phyloP scores from a whole-genome alignment of 2,113 vertebrate species.

The Ciconia stormi region DNA sequence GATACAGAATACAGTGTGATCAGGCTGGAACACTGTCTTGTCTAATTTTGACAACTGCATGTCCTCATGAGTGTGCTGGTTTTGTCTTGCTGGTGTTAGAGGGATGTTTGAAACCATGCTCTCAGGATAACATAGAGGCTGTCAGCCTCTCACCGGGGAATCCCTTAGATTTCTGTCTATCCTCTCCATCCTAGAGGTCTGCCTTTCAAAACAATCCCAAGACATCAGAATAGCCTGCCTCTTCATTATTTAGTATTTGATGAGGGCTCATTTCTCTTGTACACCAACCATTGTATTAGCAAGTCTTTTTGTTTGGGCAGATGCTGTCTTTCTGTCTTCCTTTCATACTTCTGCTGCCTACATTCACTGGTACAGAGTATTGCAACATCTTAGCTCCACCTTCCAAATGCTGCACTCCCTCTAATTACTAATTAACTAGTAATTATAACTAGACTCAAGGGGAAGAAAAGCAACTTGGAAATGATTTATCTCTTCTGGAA shows the following conservation, averaged over 20 bases:
- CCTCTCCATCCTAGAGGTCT: background rate
- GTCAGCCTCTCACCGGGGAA: background rate
- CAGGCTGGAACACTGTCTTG: background rate
- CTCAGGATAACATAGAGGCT: background rate
- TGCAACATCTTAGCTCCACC: background rate
- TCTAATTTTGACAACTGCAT: background rate
- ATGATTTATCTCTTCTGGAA: background rate
- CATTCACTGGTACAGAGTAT: background rate
- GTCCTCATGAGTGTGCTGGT: rapidly evolving
- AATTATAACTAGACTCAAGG: background rate
- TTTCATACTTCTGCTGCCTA: background rate
- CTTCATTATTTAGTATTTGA: background rate
- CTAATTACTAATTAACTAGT: background rate
- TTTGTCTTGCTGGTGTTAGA: background rate
- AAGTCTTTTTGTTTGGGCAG: background rate
- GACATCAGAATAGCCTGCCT: background rate
- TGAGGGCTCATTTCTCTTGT: background rate
- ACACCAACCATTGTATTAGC: background rate
- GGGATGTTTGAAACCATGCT: background rate
- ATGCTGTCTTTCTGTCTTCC: background rate
- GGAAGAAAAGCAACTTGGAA: background rate
- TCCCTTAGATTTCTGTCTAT: background rate
- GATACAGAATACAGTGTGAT: background rate
- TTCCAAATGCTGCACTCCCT: background rate
- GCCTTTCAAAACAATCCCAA: background rate